Base-by-base conservation (phyloP, 1,140 invertebrate genomes). In the Lucilia cuprina region DNA sequence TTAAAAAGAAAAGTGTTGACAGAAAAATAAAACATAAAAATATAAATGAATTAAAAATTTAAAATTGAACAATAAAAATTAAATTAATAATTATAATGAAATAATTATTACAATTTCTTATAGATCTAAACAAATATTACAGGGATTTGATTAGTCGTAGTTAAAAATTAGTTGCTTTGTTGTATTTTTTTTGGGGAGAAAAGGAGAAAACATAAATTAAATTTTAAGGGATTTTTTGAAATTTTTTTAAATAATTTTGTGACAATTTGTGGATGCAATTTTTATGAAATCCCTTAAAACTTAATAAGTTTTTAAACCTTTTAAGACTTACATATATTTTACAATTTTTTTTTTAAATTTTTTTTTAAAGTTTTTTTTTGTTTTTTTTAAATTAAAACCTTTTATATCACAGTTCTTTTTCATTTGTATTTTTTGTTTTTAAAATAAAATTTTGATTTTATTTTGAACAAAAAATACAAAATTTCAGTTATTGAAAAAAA, bases 341-440 rank as follows among this genome's bases (percentile, higher is more conserved):
- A 78, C 25, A 83, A 85, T 41, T 78, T 85, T 49, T 21, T 74
- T 77, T 83, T 35, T 13, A 55, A 55, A 30, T 60, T 74, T 74
- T 50, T 83, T 49, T 13, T 74, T 74, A 47, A n/a, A n/a, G n/a
- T n/a, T n/a, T n/a, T n/a, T n/a, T n/a, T 83, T 74, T 65, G n/a
- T 74, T 83, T 74, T 8, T 21, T 47, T 70, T 83, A 83, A 74
- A 60, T 83, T 83, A 83, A 83, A 83, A 83, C 82, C 82, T 83
- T 83, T 47, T 49, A 78, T 85, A 85, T 85, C 84, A 85, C 84
- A 85, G 84, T 85, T 83, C 82, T 85, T 85, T 83, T 7, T 82
- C 78, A 30, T 50, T 78, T 75, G 82, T n/a, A 83, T 85, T 83
- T 83, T 83, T 83, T 78, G 75, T 78, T 78, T 30, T 78, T 47